phyloP scores from a whole-genome alignment of 2,797 vertebrate species.

The Catharus ustulatus region DNA sequence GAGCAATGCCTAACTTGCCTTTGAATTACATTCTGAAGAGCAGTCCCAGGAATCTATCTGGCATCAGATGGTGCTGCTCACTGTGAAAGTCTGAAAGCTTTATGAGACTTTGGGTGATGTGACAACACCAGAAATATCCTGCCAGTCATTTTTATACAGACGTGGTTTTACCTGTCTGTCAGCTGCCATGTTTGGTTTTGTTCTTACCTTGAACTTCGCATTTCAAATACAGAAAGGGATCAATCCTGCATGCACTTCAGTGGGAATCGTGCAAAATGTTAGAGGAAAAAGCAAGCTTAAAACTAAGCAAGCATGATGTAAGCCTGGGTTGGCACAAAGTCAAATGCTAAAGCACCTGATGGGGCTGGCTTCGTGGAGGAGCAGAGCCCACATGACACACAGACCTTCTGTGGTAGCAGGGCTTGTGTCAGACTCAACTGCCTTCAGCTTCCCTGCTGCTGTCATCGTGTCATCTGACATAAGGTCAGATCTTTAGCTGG shows the following conservation, averaged over 20 bases:
- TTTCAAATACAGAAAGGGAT: not conserved
- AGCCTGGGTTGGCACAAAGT: not conserved
- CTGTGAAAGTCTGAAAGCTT: not conserved
- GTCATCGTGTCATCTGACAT: not conserved
- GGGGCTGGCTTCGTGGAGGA: not conserved
- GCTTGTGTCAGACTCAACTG: not conserved
- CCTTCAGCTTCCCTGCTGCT: not conserved
- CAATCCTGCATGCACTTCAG: not conserved
- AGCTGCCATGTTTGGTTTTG: not conserved
- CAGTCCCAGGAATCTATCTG: not conserved
- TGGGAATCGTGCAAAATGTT: not conserved
- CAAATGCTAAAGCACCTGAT: not conserved
- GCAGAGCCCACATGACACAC: not conserved
- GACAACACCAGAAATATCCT: not conserved
- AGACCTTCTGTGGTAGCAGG: not conserved
- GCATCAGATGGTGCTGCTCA: not conserved
- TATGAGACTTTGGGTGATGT: not conserved
- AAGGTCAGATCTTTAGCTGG: not conserved
- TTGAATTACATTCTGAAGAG: not conserved
- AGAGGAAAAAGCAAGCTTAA: not conserved
- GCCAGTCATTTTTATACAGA: not conserved
- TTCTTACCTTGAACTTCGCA: conserved; percentile 2
- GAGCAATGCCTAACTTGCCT: not conserved
- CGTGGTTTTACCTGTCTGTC: not conserved
- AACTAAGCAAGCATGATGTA: not conserved